Conservation (phyloP, 2,888 invertebrate genomes). For the Elaeidobius kamerunicus region DNA sequence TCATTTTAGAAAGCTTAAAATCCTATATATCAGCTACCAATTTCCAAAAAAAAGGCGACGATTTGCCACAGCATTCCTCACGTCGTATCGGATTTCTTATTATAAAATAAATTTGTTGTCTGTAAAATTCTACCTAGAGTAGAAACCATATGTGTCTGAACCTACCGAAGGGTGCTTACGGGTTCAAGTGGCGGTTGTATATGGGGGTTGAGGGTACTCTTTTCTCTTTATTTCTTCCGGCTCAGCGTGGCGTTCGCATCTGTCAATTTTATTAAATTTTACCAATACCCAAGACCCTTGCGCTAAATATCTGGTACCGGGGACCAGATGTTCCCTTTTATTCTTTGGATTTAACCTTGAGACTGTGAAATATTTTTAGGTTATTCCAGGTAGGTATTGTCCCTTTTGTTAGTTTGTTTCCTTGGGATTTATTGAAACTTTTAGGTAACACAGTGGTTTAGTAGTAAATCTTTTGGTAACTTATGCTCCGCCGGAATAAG, state of each 20-base stretch:
- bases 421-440: too few relatives aligned
- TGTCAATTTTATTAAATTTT: slow-evolving; percentile 22
- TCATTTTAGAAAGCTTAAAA: too few relatives aligned
- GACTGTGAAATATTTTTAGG: slow-evolving; percentile 6
- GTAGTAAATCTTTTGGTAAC: too few relatives aligned
- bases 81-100: background rate
- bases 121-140: slow-evolving; percentile 3
- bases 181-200: slow-evolving; percentile 10
- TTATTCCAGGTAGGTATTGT: too few relatives aligned
- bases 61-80: background rate
- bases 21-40: too few relatives aligned
- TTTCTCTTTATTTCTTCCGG: slow-evolving; percentile 32
- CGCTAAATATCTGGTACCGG: background rate
- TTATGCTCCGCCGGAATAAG: too few relatives aligned
- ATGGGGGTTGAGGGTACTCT: slow-evolving; percentile 12
- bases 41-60: too few relatives aligned
- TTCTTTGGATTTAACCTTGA: slow-evolving; percentile 7
- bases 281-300: slow-evolving; percentile 1
- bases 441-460: too few relatives aligned
- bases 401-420: too few relatives aligned
- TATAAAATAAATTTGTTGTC: slow-evolving; percentile 6
- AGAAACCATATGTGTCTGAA: slow-evolving; percentile 7
- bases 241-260: slow-evolving; percentile 33
- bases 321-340: slow-evolving; percentile 19
- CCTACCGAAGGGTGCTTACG: background rate